Evolutionary conservation across 2,888 invertebrate species (phyloP), one percentile per base, ranked within the genome.

Genomic region (Idaea straminata): DNA sequence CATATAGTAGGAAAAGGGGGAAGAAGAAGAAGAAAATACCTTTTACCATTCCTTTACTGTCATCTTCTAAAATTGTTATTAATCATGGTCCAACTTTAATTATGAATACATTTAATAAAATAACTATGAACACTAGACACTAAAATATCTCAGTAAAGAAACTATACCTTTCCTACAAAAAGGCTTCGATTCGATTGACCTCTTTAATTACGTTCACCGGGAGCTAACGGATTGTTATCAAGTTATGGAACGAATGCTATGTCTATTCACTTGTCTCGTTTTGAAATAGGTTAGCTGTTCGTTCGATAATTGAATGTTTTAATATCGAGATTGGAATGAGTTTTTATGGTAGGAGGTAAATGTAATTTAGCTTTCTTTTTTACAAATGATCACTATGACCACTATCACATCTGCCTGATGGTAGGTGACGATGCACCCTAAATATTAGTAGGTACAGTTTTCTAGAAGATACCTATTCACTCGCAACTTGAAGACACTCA

Each of bases 221-320:
- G 59, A 61, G 36, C 57, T 57, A 58, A 64, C 62, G 64, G 62
- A 69, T 70, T 67, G 68, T 70, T 72, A 72, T 72, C 72, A 65
- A 62, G 64, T 63, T 64, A 64, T 67, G 66, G 68, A 61, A n/a
- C 25, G 34, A 35, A 35, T 35, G 61, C 34, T 47, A 47, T 47
- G 47, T 47, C 10, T 47, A 10, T 47, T 47, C 47, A 5, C 47
- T 47, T 3, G 10, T 13, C 47, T 47, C 47, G 47, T 13, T 47
- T 47, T 4, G 47, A 47, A 47, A 47, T 47, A 47, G 47, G 47
- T 47, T 47, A 47, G 47, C 47, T 13, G 47, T 47, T 47, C 13
- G 13, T 13, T 47, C 47, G 47, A 47, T 4, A 47, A 47, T 47
- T 47, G 47, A 47, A 47, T 47, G 13, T 47, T 47, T 36, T 47